Evolutionary conservation across 2,113 vertebrate genomes (phyloP), one percentile per base, ranked within the genome.

Genomic region (Columba janthina): DNA sequence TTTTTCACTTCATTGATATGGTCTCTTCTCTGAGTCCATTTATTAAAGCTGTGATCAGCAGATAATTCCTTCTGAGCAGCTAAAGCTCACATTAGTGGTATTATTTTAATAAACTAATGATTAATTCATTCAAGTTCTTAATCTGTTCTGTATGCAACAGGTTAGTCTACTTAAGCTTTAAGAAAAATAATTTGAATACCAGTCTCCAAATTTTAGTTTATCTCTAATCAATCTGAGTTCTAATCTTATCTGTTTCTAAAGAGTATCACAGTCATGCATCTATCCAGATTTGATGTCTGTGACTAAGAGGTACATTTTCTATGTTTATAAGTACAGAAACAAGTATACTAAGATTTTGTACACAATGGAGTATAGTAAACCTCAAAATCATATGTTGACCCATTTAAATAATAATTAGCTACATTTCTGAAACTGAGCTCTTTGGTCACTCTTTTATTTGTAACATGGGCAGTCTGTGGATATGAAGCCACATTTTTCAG

Each of bases 31-130:
- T 20, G 54, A 94, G 78, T 88, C 67, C 60, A 40, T 88, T 91
- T 93, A 51, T 70, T 90, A 75, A 76, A 88, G 32, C 72, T 86
- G 72, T 46, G n/a, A 84, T 88, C 60, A 92, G 38, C 36, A 90
- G 48, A 74, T 88, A 94, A 91, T 88, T 91, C 92, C 54, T 94
- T 31, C 65, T 90, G 60, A 88, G 64, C 64, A 75, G 24, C 46
- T 80, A 53, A 74, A 94, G 60, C 56, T 94, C 76, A 66, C 0
- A 1, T 84, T 77, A 77, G 60, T 86, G 8, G 36, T 74, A 88
- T 88, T 90, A 94, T 92, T 95, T 93, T 94, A 92, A 93, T 93
- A 94, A 77, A 26, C 32, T 56, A 84, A 77, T 80, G 56, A 90
- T 95, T 95, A 89, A 94, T 92, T 93, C 14, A 31, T 86, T 95